Evolutionary conservation across 2,888 invertebrate species (phyloP), one percentile per base, ranked within the genome.

Genomic region (Lepidonotus clava): DNA sequence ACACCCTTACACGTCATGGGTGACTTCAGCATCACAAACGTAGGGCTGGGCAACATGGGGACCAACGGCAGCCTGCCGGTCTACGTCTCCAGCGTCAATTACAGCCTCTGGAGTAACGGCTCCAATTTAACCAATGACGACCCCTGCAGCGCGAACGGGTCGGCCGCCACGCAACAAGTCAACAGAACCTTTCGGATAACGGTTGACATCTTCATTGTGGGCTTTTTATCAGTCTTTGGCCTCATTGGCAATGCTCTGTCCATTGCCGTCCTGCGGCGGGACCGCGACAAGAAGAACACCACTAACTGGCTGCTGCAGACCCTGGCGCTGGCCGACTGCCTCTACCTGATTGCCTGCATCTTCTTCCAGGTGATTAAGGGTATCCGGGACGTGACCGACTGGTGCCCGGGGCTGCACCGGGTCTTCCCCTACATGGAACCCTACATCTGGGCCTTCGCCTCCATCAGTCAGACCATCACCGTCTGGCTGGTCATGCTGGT

Each of bases 401-500:
- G 90, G 89, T 36, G 84, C 21, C 88, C 89, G 11, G 67, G 71
- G 34, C 56, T 90, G 32, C 56, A 66, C 0, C n/a, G 61, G 21
- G 61, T 71, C 5, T 71, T 85, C 38, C 86, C 83, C 6, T 86
- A 86, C 83, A 76, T 88, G 76, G 84, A 85, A 51, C 87, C 87
- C 14, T 88, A 86, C 83, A 84, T 89, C 80, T 89, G 89, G 89
- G 89, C 87, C 5, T 80, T 87, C 18, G 89, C 89, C 11, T 89
- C 90, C 67, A 88, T 88, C 34, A 86, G 88, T 11, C 90, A 90
- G 84, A 90, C 90, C 40, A 87, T 87, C 76, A 89, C 90, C 1
- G 88, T 90, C 28, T 90, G 90, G 90, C 85, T 87, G 51, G 89
- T 90, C 24, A 41, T 90, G 32, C 85, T 90, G 77, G 88, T 90